phyloP scores from a whole-genome alignment of 2,797 vertebrate genomes.

The Cephalopachus bancanus region DNA sequence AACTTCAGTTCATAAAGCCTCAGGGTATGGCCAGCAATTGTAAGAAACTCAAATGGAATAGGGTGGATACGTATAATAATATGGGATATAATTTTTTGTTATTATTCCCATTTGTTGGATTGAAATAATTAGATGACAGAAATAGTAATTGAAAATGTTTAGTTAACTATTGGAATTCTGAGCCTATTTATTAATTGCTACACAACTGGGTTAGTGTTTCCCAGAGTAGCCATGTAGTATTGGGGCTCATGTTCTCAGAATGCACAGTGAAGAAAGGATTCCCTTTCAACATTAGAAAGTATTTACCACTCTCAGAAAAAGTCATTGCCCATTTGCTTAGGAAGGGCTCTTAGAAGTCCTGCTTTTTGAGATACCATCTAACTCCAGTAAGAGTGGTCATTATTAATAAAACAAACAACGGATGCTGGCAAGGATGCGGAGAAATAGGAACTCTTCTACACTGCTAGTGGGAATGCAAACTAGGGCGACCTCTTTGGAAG shows the following conservation, averaged over 20 bases:
- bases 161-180: conserved; percentile 69
- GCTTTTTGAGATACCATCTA: no score
- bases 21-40: conserved; percentile 73
- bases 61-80: conserved; percentile 75
- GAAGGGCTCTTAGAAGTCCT: not conserved
- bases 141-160: conserved; percentile 63
- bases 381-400: no score
- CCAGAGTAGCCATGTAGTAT: not conserved
- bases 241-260: not conserved
- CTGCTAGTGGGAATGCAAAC: no score
- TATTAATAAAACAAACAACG: no score
- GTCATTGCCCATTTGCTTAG: not conserved
- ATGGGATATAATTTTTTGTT: conserved; percentile 60
- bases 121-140: conserved; percentile 73
- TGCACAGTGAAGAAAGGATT: not conserved
- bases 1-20: conserved; percentile 78
- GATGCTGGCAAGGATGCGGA: no score
- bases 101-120: conserved; percentile 75
- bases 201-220: conserved; percentile 15
- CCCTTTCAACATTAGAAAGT: not conserved
- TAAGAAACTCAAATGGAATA: conserved; percentile 76
- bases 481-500: no score
- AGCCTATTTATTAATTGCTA: conserved; percentile 53
- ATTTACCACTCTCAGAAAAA: not conserved
- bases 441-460: no score